These are phyloP conservation scores for Siniperca scherzeri DNA, from an alignment of 2,797 vertebrate genomes.

Conservation along the genomic window DNA sequence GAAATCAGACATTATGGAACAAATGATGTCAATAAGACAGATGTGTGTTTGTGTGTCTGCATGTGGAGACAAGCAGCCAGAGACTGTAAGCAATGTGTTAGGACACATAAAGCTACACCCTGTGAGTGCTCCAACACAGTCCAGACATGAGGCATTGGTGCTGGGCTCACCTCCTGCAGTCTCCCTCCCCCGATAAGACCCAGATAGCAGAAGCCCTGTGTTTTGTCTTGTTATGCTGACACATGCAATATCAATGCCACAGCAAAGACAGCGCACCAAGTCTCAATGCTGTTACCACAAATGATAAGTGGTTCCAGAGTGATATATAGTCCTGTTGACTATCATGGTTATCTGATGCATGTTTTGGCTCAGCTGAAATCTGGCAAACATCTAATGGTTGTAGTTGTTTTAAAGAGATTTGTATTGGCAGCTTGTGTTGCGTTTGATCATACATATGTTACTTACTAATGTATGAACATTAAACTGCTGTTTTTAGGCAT, in stretches of 20 bases:
- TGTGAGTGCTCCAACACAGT: not conserved
- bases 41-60: slow-evolving; percentile 27
- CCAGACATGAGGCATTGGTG: slow-evolving; percentile 21
- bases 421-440: not conserved
- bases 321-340: slow-evolving; percentile 25
- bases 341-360: slow-evolving; percentile 29
- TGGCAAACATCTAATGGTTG: not conserved
- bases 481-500: not conserved
- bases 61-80: not conserved
- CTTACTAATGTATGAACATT: not conserved
- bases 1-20: slow-evolving; percentile 29
- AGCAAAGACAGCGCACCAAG: not conserved
- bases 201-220: slow-evolving; percentile 43
- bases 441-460: not conserved
- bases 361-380: slow-evolving; percentile 10
- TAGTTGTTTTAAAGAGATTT: slow-evolving; percentile 8
- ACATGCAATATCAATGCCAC: slow-evolving; percentile 24
- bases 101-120: slow-evolving; percentile 3
- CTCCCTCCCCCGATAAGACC: slow-evolving; percentile 40
- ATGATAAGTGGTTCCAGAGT: slow-evolving; percentile 33
- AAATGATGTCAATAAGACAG: slow-evolving; percentile 23
- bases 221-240: slow-evolving; percentile 39
- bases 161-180: slow-evolving; percentile 11
- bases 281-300: slow-evolving; percentile 11
- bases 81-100: not conserved